A percentile compares a stretch with the other conserved stretches of the same genome.
Conservation (phyloP, 2,113 vertebrate genomes). For the Amphilophus citrinellus region DNA sequence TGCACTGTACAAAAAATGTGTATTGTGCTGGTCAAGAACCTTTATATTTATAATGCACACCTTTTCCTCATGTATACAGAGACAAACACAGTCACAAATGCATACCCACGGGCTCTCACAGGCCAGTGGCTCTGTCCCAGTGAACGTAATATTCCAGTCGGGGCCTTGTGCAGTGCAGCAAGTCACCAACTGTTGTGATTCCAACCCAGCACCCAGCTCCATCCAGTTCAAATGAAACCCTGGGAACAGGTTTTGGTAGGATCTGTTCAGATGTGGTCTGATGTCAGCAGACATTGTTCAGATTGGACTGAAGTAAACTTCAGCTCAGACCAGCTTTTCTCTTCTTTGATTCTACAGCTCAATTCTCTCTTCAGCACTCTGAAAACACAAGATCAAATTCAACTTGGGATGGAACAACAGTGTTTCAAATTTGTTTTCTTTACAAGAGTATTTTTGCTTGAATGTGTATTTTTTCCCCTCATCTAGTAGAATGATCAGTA, state of each 20-base stretch:
- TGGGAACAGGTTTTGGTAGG: constrained; percentile 32
- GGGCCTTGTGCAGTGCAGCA: constrained; percentile 33
- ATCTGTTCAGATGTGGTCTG: constrained; percentile 35
- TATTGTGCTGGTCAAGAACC: constrained; percentile 61
- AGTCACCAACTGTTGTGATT: constrained; percentile 13
- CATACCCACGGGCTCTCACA: constrained; percentile 8
- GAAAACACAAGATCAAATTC: constrained; percentile 30
- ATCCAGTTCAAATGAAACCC: constrained; percentile 14
- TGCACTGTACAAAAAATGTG: constrained; percentile 47
- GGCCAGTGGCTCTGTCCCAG: constrained; percentile 19
- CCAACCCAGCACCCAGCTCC: constrained; percentile 4
- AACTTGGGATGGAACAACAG: neutral
- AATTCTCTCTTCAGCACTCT: constrained; percentile 24
- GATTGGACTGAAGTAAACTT: constrained; percentile 29
- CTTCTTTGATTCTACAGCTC: neutral
- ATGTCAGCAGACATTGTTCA: constrained; percentile 34
- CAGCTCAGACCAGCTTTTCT: constrained; percentile 48
- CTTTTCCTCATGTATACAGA: constrained; percentile 8
- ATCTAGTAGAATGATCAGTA: neutral
- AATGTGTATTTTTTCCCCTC: neutral
- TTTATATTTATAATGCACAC: constrained; percentile 45
- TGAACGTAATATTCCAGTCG: constrained; percentile 37
- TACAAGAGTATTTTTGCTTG: neutral
- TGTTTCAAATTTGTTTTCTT: neutral
- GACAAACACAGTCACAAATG: neutral